Evolutionary conservation across 2,113 vertebrate species (phyloP), one percentile per base, ranked within the genome.

Genomic region (Gulo gulo): DNA sequence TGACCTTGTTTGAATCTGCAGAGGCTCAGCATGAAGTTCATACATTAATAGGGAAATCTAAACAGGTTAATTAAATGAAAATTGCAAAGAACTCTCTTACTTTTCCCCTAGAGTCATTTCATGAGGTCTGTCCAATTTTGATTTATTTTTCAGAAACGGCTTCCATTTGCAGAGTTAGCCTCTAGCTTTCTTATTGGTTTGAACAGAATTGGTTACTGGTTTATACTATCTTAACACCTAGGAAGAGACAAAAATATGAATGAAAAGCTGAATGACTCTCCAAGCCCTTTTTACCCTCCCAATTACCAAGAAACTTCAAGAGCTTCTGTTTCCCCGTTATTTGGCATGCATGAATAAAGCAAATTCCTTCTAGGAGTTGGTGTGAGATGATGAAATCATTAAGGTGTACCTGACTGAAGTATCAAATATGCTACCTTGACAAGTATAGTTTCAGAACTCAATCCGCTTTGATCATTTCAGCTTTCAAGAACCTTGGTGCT

Each of bases 381-480:
- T 86, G 13, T 94, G 26, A 97, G 74, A 31, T 93, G n/a, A 83
- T 82, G 34, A 95, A 97, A 83, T 74, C 45, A 45, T 9, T 91
- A 52, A 36, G 18, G 47, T 84, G 23, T 45, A 39, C 45, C 80
- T 88, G 36, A 69, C 78, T 84, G 92, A 42, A 84, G 61, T 79
- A 55, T 92, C 88, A 57, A 88, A 96, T 57, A 36, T 85, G 24
- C 61, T 52, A 65, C 36, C 61, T 73, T 88, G 67, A 81, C 76
- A 92, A 92, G 39, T 26, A 79, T 45, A 67, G 55, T 78, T 87
- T 94, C 57, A 78, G 81, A 97, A 88, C 21, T 94, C 88, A 59
- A 2, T 84, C 39, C 61, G 61, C 36, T 63, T 76, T 88, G 92
- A 94, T 85, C 63, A 52, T 63, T 26, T 78, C 39, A 18, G 59